Evolutionary conservation across 2,797 vertebrate species (phyloP).

Genomic region (Enteromius unitaeniatus): DNA sequence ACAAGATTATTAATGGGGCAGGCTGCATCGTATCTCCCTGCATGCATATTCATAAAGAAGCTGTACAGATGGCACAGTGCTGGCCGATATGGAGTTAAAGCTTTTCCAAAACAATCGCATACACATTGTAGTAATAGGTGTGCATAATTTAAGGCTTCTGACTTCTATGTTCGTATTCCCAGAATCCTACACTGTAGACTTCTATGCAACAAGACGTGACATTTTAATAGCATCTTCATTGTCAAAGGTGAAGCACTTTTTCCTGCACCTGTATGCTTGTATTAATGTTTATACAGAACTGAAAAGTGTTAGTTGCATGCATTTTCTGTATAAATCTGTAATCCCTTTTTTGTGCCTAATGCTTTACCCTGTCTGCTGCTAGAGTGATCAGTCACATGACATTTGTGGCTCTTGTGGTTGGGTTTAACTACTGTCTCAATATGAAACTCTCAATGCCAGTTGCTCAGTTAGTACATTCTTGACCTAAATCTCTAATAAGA

Average conservation of each 20-base stretch:
- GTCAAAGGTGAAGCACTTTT: neutral
- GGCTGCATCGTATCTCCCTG: slow-evolving; percentile 87
- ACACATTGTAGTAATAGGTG: slow-evolving; percentile 9
- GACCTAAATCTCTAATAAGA: neutral
- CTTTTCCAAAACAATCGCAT: slow-evolving; percentile 41
- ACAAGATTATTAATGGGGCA: slow-evolving; percentile 96
- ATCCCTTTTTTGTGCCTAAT: neutral
- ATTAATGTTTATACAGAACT: neutral
- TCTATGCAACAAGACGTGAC: neutral
- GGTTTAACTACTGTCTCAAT: neutral
- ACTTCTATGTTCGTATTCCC: neutral
- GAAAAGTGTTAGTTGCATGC: neutral
- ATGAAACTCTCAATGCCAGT: neutral
- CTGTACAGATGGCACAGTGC: slow-evolving; percentile 87
- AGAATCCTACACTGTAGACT: neutral
- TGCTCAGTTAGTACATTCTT: too few relatives aligned
- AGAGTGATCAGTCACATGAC: neutral
- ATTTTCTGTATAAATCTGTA: neutral
- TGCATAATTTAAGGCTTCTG: neutral
- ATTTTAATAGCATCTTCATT: neutral
- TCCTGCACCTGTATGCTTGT: neutral
- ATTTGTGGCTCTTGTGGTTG: neutral
- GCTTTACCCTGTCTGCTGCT: neutral
- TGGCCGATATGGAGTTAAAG: slow-evolving; percentile 70
- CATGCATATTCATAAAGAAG: slow-evolving; percentile 94